phyloP scores from a whole-genome alignment of 2,113 vertebrate species.

The Etia nguti region DNA sequence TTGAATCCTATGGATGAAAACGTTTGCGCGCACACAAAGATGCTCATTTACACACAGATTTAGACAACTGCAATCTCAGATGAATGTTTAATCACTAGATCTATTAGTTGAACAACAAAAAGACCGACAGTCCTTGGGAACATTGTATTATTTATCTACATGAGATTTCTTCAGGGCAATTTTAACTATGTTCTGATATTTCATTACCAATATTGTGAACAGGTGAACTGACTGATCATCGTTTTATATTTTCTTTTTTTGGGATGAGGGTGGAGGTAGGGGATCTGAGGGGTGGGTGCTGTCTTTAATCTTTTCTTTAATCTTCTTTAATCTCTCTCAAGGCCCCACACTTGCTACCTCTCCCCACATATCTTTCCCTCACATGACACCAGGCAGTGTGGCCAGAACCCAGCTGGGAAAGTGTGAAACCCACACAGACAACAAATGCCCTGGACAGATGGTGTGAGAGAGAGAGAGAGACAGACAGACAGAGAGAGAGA shows the following conservation, averaged over 20 bases:
- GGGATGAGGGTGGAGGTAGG: neutral
- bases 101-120: neutral
- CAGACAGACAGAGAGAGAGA: too few relatives aligned
- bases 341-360: neutral
- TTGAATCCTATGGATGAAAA: neutral
- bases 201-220: neutral
- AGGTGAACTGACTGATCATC: neutral
- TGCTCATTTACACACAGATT: neutral
- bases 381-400: conserved; percentile 11
- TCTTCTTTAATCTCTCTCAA: neutral
- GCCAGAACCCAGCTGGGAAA: conserved; percentile 45
- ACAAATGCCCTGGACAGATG: conserved; percentile 51
- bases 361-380: conserved; percentile 3
- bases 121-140: neutral
- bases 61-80: neutral
- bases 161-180: neutral
- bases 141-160: neutral
- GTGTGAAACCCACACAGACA: conserved; percentile 51
- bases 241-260: neutral
- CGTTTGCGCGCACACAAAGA: neutral
- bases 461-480: conserved; percentile 28
- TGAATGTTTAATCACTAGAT: neutral
- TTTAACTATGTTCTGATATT: neutral
- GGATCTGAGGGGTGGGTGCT: neutral
- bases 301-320: neutral